These are phyloP conservation scores for Agapornis canus DNA, from an alignment of 2,797 vertebrate species.

Conservation along the genomic window DNA sequence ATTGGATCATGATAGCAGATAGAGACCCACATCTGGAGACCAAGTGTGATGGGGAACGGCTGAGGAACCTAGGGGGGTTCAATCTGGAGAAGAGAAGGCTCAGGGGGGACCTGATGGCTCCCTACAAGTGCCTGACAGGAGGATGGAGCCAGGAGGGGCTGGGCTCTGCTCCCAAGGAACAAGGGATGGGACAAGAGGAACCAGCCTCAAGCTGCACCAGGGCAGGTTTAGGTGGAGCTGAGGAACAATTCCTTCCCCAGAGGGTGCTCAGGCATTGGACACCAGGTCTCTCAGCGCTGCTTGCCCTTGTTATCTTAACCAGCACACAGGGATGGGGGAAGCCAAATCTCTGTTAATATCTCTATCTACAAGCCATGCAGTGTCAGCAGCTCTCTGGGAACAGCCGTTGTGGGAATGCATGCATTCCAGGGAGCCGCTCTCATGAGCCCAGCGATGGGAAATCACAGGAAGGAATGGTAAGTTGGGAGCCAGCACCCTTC, in stretches of 20 bases:
- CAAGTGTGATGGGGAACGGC: neutral
- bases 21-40: neutral
- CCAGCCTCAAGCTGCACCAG: too few relatives aligned
- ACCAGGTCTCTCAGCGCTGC: rapidly evolving
- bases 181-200: too few relatives aligned
- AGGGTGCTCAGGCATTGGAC: neutral
- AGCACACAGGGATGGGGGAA: neutral
- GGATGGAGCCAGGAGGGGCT: neutral
- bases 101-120: neutral
- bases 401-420: neutral
- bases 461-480: constrained; percentile 8
- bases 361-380: neutral
- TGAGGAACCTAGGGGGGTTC: neutral
- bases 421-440: neutral
- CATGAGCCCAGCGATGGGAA: neutral
- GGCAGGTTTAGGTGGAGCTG: too few relatives aligned
- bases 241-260: too few relatives aligned
- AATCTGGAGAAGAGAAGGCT: neutral
- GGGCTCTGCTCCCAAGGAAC: neutral
- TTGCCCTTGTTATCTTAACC: rapidly evolving
- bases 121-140: neutral
- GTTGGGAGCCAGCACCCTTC: neutral
- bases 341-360: neutral
- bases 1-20: too few relatives aligned
- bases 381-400: neutral